These are phyloP conservation scores for Gnathonemus longibarbis DNA, from an alignment of 2,113 vertebrate genomes.

Conservation along the genomic window DNA sequence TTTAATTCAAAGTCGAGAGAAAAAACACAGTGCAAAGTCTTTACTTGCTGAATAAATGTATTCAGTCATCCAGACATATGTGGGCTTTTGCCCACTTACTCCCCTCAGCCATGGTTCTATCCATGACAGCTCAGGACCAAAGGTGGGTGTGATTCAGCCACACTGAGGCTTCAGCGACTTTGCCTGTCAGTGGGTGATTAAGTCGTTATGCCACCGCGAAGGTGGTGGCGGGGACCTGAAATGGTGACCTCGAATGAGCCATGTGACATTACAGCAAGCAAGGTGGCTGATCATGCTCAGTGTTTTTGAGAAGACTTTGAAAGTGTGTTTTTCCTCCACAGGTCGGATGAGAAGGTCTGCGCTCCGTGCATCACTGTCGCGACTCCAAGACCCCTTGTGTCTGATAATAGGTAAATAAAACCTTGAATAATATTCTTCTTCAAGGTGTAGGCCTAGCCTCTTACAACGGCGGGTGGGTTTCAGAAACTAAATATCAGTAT, in stretches of 20 bases:
- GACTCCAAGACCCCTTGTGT: not conserved
- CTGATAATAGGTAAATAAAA: not conserved
- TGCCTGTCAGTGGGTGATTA: not conserved
- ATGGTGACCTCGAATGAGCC: not conserved
- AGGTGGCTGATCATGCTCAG: not conserved
- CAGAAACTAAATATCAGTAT: not conserved
- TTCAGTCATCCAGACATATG: not conserved
- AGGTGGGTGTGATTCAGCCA: not conserved
- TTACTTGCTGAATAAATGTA: not conserved
- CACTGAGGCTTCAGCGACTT: not conserved
- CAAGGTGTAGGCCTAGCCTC: not conserved
- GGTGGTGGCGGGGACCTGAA: not conserved
- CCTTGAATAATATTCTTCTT: not conserved
- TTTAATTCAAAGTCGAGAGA: not conserved
- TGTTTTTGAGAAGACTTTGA: not conserved
- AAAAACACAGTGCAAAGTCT: not conserved
- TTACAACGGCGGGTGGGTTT: not conserved
- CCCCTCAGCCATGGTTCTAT: not conserved
- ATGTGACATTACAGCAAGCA: not conserved
- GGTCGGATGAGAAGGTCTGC: not conserved
- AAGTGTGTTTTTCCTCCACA: not conserved
- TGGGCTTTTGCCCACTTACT: not conserved
- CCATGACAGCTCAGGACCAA: not conserved
- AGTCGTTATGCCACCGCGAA: not conserved
- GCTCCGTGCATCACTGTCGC: not conserved